phyloP scores from a whole-genome alignment of 2,797 vertebrate genomes.

The Pseudochaenichthys georgianus region DNA sequence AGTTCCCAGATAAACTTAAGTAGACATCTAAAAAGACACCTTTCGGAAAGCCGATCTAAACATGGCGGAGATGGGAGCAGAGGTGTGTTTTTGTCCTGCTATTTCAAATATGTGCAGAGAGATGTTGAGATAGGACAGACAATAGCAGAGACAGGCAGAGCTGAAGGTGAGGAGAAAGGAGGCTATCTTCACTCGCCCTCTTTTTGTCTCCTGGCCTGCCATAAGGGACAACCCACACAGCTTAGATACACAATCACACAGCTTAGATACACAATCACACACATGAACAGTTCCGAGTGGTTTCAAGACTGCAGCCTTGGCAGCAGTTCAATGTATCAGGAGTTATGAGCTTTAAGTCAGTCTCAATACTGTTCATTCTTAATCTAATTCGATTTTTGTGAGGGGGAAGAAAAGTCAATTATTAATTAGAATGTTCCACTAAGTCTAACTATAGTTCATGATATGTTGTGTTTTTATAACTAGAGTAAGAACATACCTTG shows the following conservation, averaged over 20 bases:
- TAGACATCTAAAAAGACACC: slow-evolving; percentile 2
- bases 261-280: too few relatives aligned
- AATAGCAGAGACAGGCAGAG: slow-evolving; percentile 43
- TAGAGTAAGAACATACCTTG: background rate
- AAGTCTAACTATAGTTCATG: background rate
- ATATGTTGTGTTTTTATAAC: too few relatives aligned
- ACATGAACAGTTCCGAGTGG: background rate
- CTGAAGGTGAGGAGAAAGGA: slow-evolving; percentile 34
- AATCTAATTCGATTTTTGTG: slow-evolving; percentile 42
- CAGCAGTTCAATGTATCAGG: slow-evolving; percentile 53
- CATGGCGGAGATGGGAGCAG: slow-evolving; percentile 1
- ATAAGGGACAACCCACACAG: background rate
- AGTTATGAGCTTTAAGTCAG: slow-evolving; percentile 44
- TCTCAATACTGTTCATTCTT: slow-evolving; percentile 40
- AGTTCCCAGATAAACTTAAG: slow-evolving; percentile 20
- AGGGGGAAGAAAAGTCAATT: slow-evolving; percentile 36
- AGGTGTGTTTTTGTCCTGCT: slow-evolving; percentile 5
- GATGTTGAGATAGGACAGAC: slow-evolving; percentile 54
- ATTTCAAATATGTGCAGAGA: slow-evolving; percentile 54
- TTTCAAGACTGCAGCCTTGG: slow-evolving; percentile 53
- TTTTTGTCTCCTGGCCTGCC: slow-evolving; percentile 36
- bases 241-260: background rate
- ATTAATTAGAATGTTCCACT: slow-evolving; percentile 20
- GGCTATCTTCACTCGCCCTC: slow-evolving; percentile 27
- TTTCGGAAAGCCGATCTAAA: slow-evolving; percentile 23